Evolutionary conservation across 2,797 vertebrate genomes (phyloP), one percentile per base, ranked within the genome.

Genomic region (Sebastes vulpes): DNA sequence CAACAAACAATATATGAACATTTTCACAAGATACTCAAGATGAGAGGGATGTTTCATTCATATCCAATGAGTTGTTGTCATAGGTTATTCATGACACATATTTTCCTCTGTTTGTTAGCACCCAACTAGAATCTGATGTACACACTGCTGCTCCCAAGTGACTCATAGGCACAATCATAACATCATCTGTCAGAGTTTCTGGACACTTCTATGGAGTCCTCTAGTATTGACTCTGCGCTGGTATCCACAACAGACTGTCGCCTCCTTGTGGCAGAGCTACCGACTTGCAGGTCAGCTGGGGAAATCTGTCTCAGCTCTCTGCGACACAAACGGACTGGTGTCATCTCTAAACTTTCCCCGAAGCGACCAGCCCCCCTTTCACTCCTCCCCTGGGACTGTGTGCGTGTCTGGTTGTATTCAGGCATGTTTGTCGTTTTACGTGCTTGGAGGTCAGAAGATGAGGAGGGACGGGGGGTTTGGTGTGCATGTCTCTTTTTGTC

Each of bases 131-230:
- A 66, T 52, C 26, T 46, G 9, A 18, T 53, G 25, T 14, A 53
- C 20, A 50, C 21, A 32, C 29, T 25, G 20, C 21, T 67, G 28
- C 32, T 46, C 11, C 23, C 20, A 42, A 12, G 5, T 28, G 78
- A 75, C 46, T 48, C 16, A 3, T n/a, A 68, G 7, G 3, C 23
- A 5, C 21, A 16, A 23, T 20, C 1, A 76, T 56, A 67, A 32
- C 6, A 52, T 92, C 66, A 94, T 67, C 72, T 79, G 50, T 84
- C 89, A 11, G 59, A 83, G 69, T 93, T 96, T 89, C 84, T 91
- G 65, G 92, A 21, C 53, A 94, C 85, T 90, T 98, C 96, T 12
- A 95, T 95, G 4, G 97, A 97, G 89, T 97, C 96, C 67, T 94
- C 94, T 65, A 94, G 71, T 75, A 95, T 82, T 35, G 95, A 95